Evolutionary conservation across 2,113 vertebrate genomes (phyloP).

Genomic region (Phocoena phocoena): DNA sequence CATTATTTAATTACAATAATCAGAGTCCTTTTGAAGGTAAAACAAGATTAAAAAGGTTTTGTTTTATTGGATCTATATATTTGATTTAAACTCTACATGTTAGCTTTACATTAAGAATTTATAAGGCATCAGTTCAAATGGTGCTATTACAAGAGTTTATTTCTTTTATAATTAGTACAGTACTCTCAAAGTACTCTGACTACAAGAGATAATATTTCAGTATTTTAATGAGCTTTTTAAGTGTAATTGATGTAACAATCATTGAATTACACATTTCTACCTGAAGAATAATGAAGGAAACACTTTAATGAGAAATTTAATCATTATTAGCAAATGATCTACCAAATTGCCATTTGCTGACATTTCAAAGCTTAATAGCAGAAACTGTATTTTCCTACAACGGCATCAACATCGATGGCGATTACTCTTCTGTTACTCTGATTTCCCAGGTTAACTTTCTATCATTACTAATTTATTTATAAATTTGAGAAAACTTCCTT

Average conservation of each 20-base stretch:
- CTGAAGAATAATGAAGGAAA: slow-evolving; percentile 91
- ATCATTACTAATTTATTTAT: slow-evolving; percentile 77
- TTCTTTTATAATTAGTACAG: slow-evolving; percentile 90
- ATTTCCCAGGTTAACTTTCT: slow-evolving; percentile 73
- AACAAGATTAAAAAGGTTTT: slow-evolving; percentile 91
- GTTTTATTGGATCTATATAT: slow-evolving; percentile 91
- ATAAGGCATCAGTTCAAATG: slow-evolving; percentile 89
- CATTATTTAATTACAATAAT: slow-evolving; percentile 93
- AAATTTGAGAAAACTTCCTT: slow-evolving; percentile 81
- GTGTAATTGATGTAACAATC: slow-evolving; percentile 92
- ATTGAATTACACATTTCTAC: slow-evolving; percentile 89
- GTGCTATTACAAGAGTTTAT: slow-evolving; percentile 91
- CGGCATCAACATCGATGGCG: slow-evolving; percentile 73
- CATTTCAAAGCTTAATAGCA: slow-evolving; percentile 87
- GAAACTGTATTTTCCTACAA: slow-evolving; percentile 80
- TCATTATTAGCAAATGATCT: slow-evolving; percentile 91
- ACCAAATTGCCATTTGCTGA: slow-evolving; percentile 88
- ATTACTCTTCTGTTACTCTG: slow-evolving; percentile 67
- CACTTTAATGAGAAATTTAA: slow-evolving; percentile 91
- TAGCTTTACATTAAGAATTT: slow-evolving; percentile 94
- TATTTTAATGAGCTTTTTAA: slow-evolving; percentile 91
- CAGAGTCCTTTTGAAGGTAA: slow-evolving; percentile 88
- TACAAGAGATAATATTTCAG: slow-evolving; percentile 91
- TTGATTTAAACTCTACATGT: slow-evolving; percentile 92
- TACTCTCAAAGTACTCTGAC: slow-evolving; percentile 87